These are phyloP conservation scores for Morus bassanus DNA, from an alignment of 2,797 vertebrate genomes.

Conservation along the genomic window DNA sequence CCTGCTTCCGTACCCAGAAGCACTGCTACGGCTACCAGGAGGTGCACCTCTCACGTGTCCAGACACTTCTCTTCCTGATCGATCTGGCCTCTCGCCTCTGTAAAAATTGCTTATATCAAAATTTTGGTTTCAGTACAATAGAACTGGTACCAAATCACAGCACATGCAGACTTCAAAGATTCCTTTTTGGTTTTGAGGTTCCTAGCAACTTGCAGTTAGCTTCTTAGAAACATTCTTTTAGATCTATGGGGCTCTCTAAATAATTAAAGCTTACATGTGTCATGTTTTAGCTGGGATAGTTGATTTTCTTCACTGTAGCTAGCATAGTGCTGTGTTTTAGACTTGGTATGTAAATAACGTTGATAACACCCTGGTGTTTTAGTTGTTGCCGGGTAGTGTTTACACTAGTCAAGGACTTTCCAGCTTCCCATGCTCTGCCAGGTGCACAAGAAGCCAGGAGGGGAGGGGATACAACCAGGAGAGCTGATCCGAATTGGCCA, in stretches of 20 bases:
- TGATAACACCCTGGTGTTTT: no score
- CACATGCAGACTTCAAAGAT: not conserved
- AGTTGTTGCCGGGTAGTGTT: no score
- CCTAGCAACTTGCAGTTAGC: not conserved
- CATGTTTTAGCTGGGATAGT: no score
- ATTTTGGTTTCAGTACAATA: constrained; percentile 38
- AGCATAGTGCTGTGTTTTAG: no score
- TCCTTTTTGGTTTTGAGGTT: not conserved
- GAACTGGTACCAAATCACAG: not conserved
- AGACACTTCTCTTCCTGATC: constrained; percentile 86
- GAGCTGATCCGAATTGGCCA: no score
- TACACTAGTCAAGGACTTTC: no score
- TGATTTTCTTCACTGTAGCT: no score
- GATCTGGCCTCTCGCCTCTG: constrained; percentile 84
- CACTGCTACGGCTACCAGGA: constrained; percentile 80
- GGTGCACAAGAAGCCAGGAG: no score
- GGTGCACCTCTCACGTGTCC: constrained; percentile 85
- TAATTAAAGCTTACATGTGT: not conserved
- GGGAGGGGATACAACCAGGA: no score
- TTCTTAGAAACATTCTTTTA: not conserved
- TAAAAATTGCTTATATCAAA: constrained; percentile 44
- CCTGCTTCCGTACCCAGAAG: constrained; percentile 83
- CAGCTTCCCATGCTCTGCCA: no score
- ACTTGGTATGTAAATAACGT: no score
- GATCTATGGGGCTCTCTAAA: not conserved